Evolutionary conservation across 1,140 invertebrate genomes (phyloP).

Genomic region (Goniozus legneri): DNA sequence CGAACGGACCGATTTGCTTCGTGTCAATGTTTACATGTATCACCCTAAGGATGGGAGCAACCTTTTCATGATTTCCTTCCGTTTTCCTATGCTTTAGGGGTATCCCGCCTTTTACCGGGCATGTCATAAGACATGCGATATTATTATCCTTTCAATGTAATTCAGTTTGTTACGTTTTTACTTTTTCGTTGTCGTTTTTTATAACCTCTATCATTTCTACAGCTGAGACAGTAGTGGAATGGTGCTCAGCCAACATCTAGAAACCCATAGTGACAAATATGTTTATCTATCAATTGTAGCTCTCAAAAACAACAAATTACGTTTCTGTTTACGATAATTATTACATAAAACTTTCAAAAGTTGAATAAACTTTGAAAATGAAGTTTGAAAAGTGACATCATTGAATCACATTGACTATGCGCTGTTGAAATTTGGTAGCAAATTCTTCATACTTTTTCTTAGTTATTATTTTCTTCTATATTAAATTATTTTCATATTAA

Average conservation of each 20-base stretch:
- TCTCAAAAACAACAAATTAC: too few species aligned
- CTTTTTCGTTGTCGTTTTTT: conserved; percentile 17
- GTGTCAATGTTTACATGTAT: conserved; percentile 53
- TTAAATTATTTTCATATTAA: too few species aligned
- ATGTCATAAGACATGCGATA: too few species aligned
- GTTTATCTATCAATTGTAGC: too few species aligned
- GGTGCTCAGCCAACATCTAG: conserved; percentile 4
- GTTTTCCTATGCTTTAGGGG: conserved; percentile 3
- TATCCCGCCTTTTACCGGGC: neutral
- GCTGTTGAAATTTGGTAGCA: neutral
- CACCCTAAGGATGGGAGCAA: conserved; percentile 29
- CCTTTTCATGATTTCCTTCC: conserved; percentile 25
- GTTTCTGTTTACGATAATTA: too few species aligned
- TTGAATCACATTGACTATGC: conserved; percentile 3
- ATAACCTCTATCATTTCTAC: conserved; percentile 30
- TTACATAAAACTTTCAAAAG: too few species aligned
- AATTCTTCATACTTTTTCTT: too few species aligned
- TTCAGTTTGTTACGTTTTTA: neutral
- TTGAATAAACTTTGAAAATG: neutral
- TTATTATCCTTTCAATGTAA: neutral
- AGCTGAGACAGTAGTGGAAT: conserved; percentile 17
- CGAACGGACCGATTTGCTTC: conserved; percentile 5
- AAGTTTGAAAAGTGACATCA: neutral
- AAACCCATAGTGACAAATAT: neutral
- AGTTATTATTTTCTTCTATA: too few species aligned